Conservation (phyloP, 2,797 vertebrate genomes). For the Pseudomugil tenellus region DNA sequence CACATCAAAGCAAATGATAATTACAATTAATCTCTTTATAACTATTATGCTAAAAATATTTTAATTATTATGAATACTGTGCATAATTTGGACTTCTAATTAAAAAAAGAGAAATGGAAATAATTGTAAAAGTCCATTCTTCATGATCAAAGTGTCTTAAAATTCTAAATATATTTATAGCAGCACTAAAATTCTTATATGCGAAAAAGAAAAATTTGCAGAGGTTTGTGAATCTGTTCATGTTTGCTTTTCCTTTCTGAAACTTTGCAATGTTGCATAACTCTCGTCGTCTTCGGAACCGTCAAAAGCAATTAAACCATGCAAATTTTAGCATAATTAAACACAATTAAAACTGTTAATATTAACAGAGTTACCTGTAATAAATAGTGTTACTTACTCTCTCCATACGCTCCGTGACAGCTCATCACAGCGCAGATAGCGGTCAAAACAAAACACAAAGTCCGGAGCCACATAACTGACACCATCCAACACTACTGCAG, state of each 20-base stretch:
- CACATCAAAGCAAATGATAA: too few relatives aligned
- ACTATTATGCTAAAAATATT: too few relatives aligned
- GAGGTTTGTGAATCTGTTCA: too few relatives aligned
- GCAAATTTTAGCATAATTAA: not conserved
- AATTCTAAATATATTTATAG: too few relatives aligned
- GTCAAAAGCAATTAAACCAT: not conserved
- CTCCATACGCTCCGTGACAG: conserved; percentile 74
- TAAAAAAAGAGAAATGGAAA: too few relatives aligned
- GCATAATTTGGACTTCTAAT: too few relatives aligned
- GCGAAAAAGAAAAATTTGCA: too few relatives aligned
- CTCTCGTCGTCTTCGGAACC: not conserved
- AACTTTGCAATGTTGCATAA: not conserved
- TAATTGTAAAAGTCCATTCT: too few relatives aligned
- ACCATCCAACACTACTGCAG: conserved; percentile 42
- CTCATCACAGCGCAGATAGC: conserved; percentile 68
- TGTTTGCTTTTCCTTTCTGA: not conserved
- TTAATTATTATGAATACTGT: too few relatives aligned
- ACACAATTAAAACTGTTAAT: not conserved
- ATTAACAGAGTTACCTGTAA: not conserved
- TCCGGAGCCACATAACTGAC: conserved; percentile 81
- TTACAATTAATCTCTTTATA: too few relatives aligned
- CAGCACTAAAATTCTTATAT: too few relatives aligned
- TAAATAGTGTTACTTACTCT: conserved; percentile 72
- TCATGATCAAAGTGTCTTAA: too few relatives aligned
- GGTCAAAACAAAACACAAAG: conserved; percentile 71